These are phyloP conservation scores for Embiotoca jacksoni DNA, from an alignment of 2,113 vertebrate species.

Conservation along the genomic window DNA sequence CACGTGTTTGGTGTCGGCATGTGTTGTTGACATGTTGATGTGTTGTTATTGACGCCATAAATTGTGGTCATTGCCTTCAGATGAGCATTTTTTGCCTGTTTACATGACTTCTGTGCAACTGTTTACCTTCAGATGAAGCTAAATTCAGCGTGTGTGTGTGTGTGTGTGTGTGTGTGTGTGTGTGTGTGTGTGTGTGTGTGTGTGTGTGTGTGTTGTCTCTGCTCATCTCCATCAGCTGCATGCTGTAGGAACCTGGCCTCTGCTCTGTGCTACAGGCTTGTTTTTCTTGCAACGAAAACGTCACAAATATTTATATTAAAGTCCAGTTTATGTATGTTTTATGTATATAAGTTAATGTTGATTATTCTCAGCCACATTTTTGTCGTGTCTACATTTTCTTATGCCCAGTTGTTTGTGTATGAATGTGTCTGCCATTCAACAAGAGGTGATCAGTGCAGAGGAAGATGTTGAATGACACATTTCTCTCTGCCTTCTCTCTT, in stretches of 20 bases:
- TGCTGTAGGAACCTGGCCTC: slow-evolving; percentile 43
- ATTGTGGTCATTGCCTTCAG: background rate
- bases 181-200: background rate
- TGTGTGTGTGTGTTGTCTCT: slow-evolving; percentile 50
- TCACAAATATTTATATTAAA: background rate
- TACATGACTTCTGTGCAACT: slow-evolving; percentile 6
- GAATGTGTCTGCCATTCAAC: slow-evolving; percentile 1
- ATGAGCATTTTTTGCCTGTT: background rate
- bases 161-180: slow-evolving; percentile 12
- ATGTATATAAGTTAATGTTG: background rate
- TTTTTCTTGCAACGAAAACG: slow-evolving; percentile 21
- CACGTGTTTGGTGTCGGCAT: background rate
- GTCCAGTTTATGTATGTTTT: background rate
- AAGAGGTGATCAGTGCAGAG: background rate
- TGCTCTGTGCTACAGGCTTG: slow-evolving; percentile 35
- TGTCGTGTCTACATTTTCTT: slow-evolving; percentile 8
- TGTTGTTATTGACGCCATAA: background rate
- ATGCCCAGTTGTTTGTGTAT: background rate
- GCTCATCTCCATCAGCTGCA: slow-evolving; percentile 65
- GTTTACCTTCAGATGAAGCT: slow-evolving; percentile 19
- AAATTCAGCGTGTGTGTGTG: slow-evolving; percentile 31
- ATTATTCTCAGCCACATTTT: background rate
- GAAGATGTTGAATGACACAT: background rate
- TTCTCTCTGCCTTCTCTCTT: slow-evolving; percentile 2
- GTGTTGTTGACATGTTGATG: background rate